phyloP scores from a whole-genome alignment of 2,797 vertebrate species.

The Xyrichtys novacula region DNA sequence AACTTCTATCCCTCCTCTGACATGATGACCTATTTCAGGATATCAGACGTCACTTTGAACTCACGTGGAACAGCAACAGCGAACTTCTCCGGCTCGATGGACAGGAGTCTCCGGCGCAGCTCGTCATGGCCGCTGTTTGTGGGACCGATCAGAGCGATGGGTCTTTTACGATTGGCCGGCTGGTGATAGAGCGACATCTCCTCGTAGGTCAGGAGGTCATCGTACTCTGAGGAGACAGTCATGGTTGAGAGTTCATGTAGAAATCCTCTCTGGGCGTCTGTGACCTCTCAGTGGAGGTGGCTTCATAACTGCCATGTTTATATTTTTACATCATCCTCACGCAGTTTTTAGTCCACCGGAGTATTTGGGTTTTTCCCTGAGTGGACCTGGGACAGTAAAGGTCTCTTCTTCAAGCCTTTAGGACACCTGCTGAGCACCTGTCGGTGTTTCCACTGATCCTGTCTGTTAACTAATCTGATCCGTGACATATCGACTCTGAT shows the following conservation, averaged over 20 bases:
- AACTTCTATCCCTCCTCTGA: background rate
- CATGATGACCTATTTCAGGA: background rate
- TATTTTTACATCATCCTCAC: too few relatives aligned
- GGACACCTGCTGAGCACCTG: conserved; percentile 70
- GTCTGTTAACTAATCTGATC: conserved; percentile 76
- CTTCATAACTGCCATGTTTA: too few relatives aligned
- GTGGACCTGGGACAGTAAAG: conserved; percentile 34
- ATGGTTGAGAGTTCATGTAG: too few relatives aligned
- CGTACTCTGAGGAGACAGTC: conserved; percentile 84
- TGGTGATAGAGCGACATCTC: conserved; percentile 99
- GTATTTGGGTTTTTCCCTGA: conserved; percentile 7
- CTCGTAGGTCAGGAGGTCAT: conserved; percentile 95
- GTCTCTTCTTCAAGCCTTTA: conserved; percentile 59
- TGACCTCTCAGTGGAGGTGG: conserved; percentile 4
- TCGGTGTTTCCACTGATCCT: conserved; percentile 57
- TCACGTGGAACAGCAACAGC: conserved; percentile 93
- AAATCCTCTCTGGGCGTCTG: conserved; percentile 22
- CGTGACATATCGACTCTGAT: conserved; percentile 64
- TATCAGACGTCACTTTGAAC: conserved; percentile 35
- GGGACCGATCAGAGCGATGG: conserved; percentile 92
- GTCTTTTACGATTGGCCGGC: conserved; percentile 92
- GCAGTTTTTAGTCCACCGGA: background rate
- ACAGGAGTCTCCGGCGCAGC: conserved; percentile 91
- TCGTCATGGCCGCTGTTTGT: conserved; percentile 94
- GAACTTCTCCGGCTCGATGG: conserved; percentile 90